Evolutionary conservation across 2,888 invertebrate genomes (phyloP).

Genomic region (Tortrix viridana): DNA sequence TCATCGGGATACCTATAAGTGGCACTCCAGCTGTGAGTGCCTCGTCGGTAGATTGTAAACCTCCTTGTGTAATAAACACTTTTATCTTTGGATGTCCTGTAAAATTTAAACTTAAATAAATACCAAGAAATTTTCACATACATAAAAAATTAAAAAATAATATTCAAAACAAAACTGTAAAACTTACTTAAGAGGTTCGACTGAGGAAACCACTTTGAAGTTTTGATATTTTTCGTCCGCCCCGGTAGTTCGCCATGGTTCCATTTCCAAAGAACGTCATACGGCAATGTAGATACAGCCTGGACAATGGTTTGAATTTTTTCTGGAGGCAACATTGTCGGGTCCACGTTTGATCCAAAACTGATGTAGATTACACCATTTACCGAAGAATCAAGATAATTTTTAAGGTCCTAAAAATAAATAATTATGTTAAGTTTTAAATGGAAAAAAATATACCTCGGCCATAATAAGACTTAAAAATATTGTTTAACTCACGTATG

Average conservation of each 20-base stretch:
- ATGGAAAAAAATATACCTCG: too few relatives aligned
- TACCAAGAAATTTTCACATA: neutral
- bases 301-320: constrained; percentile 53
- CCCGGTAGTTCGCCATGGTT: constrained; percentile 53
- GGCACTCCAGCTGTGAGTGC: constrained; percentile 65
- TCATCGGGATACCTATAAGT: constrained; percentile 66
- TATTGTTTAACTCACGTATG: too few relatives aligned
- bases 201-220: constrained; percentile 67
- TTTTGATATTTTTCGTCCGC: constrained; percentile 59
- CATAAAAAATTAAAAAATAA: neutral
- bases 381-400: constrained; percentile 61
- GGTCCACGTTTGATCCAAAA: constrained; percentile 66
- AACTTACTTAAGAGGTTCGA: constrained; percentile 57
- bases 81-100: constrained; percentile 65
- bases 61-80: constrained; percentile 68
- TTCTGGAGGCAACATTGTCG: constrained; percentile 56
- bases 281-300: constrained; percentile 63
- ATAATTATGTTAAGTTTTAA: constrained; percentile 8
- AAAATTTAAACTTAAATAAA: too few relatives aligned
- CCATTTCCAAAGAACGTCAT: constrained; percentile 72
- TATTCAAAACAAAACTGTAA: neutral
- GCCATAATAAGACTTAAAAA: too few relatives aligned
- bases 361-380: constrained; percentile 73
- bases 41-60: constrained; percentile 65
- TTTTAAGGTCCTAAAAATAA: constrained; percentile 57